phyloP scores from a whole-genome alignment of 2,888 invertebrate genomes.

The Oscheius myriophilus region DNA sequence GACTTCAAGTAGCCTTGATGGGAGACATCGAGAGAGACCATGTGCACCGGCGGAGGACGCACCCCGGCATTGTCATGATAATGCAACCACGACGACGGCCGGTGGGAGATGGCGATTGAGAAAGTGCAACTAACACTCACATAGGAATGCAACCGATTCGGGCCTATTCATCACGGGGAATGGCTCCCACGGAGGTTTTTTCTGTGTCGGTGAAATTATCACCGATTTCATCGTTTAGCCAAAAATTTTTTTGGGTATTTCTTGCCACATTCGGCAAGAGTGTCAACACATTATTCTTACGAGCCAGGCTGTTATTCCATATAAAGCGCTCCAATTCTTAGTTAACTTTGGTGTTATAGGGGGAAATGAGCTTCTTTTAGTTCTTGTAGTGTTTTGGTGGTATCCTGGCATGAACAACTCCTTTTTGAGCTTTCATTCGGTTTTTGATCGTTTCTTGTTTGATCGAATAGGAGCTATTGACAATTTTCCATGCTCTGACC shows the following conservation, averaged over 20 bases:
- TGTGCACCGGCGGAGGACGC: constrained; percentile 7
- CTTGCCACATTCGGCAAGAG: not conserved
- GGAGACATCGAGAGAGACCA: constrained; percentile 3
- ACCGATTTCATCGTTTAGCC: not conserved
- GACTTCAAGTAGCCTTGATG: constrained; percentile 30
- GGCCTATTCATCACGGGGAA: not conserved
- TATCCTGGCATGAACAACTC: too few relatives aligned
- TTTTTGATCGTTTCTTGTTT: too few relatives aligned
- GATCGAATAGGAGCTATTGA: too few relatives aligned
- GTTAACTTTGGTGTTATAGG: too few relatives aligned
- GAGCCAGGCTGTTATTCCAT: too few relatives aligned
- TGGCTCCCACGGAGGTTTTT: not conserved
- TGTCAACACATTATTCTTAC: too few relatives aligned
- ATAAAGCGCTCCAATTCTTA: too few relatives aligned
- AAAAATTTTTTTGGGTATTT: not conserved
- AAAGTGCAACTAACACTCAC: not conserved
- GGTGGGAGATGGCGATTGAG: not conserved
- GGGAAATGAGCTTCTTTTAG: too few relatives aligned
- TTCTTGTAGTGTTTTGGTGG: too few relatives aligned
- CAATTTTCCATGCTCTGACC: too few relatives aligned
- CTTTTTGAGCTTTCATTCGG: too few relatives aligned
- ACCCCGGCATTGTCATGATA: constrained; percentile 26
- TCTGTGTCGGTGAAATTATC: not conserved
- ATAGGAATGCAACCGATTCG: not conserved
- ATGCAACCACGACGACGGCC: too few relatives aligned